These are phyloP conservation scores for Contarinia nasturtii DNA, from an alignment of 1,140 invertebrate genomes.

Conservation along the genomic window DNA sequence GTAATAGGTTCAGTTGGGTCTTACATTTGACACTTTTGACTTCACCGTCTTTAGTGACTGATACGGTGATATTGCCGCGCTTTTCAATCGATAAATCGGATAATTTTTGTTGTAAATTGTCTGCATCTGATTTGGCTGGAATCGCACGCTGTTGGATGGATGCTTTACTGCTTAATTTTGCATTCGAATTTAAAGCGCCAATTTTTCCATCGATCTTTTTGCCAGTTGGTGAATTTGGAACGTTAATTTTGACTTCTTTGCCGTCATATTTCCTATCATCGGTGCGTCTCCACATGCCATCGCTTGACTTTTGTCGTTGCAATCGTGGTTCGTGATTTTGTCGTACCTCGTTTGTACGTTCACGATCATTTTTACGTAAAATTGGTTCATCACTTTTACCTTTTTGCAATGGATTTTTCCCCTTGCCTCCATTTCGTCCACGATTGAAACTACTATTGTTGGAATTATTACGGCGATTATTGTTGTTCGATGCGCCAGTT, in stretches of 20 bases:
- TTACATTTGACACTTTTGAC: slow-evolving; percentile 5
- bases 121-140: no score
- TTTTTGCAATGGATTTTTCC: not conserved
- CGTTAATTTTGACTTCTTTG: no score
- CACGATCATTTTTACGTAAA: slow-evolving; percentile 27
- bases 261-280: no score
- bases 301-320: slow-evolving; percentile 25
- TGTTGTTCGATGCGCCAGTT: slow-evolving; percentile 11
- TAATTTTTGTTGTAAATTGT: not conserved
- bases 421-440: slow-evolving; percentile 15
- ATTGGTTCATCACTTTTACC: slow-evolving; percentile 17
- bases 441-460: slow-evolving; percentile 14
- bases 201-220: not conserved
- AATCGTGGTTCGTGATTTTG: slow-evolving; percentile 15
- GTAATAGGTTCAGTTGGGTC: not conserved
- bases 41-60: slow-evolving; percentile 2
- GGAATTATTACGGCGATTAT: slow-evolving; percentile 10
- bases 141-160: no score
- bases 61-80: slow-evolving; percentile 3
- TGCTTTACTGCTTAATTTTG: not conserved
- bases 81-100: not conserved
- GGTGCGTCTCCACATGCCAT: slow-evolving; percentile 26
- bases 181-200: not conserved
- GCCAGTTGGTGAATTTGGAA: no score
- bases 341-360: slow-evolving; percentile 27